Conservation (phyloP, 2,888 invertebrate genomes). For the Pycnomerus fuliginosus region DNA sequence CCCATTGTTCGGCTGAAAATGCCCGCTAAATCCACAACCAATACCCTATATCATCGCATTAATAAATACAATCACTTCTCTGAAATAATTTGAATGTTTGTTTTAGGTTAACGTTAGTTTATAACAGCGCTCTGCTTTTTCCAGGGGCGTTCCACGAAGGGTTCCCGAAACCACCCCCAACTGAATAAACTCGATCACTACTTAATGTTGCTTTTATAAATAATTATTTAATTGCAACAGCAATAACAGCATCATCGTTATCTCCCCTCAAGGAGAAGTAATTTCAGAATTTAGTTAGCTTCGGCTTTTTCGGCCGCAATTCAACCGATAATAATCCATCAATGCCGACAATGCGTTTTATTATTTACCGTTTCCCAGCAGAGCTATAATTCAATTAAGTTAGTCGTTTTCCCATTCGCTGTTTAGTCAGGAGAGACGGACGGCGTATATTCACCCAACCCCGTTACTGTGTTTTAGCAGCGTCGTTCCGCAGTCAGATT, state of each 20-base stretch:
- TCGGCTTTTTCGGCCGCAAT: constrained; percentile 13
- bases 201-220: constrained; percentile 9
- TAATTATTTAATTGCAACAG: neutral
- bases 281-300: neutral
- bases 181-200: constrained; percentile 5
- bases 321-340: constrained; percentile 39
- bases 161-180: neutral
- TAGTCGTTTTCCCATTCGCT: constrained; percentile 40
- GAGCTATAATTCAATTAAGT: constrained; percentile 44
- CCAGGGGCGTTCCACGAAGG: constrained; percentile 3
- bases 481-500: constrained; percentile 58
- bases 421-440: constrained; percentile 12
- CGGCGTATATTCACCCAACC: constrained; percentile 1
- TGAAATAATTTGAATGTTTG: constrained; percentile 54
- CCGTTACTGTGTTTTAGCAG: constrained; percentile 34
- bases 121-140: constrained; percentile 26
- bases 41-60: constrained; percentile 46
- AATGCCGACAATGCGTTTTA: constrained; percentile 40
- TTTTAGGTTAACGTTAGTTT: constrained; percentile 42
- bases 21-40: constrained; percentile 43
- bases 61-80: constrained; percentile 49
- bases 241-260: neutral
- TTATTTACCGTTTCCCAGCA: constrained; percentile 40
- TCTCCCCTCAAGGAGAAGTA: neutral
- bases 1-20: constrained; percentile 42